Conservation (phyloP, 2,113 vertebrate species). For the Sialia sialis region DNA sequence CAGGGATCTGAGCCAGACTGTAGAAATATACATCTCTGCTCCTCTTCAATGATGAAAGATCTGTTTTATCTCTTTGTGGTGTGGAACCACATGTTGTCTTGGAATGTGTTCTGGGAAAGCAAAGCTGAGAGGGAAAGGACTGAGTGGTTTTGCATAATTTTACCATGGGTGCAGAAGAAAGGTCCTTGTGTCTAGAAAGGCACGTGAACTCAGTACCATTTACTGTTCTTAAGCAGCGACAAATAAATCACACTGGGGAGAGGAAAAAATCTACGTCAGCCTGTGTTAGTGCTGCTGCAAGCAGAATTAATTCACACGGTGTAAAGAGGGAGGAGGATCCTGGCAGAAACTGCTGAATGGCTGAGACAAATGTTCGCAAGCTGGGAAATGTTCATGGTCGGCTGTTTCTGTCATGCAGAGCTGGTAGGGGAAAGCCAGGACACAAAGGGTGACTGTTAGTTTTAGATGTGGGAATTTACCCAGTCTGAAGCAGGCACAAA, state of each 20-base stretch:
- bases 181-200: neutral
- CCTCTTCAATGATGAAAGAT: neutral
- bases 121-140: neutral
- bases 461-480: neutral
- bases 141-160: neutral
- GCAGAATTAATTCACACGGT: constrained; percentile 52
- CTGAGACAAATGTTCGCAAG: neutral
- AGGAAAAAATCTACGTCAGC: neutral
- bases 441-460: neutral
- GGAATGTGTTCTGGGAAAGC: neutral
- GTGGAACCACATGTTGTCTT: neutral
- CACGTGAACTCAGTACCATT: neutral
- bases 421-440: neutral
- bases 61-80: constrained; percentile 18
- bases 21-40: neutral
- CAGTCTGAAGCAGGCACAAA: fast-evolving
- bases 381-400: neutral
- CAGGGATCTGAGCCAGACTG: neutral
- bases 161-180: neutral
- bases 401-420: constrained; percentile 22
- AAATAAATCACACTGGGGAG: neutral
- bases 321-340: constrained; percentile 22
- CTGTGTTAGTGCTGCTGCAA: constrained; percentile 41
- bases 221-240: neutral
- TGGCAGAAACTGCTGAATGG: constrained; percentile 53